Evolutionary conservation across 2,113 vertebrate species (phyloP), one percentile per base, ranked within the genome.

Genomic region (Muntiacus reevesi): DNA sequence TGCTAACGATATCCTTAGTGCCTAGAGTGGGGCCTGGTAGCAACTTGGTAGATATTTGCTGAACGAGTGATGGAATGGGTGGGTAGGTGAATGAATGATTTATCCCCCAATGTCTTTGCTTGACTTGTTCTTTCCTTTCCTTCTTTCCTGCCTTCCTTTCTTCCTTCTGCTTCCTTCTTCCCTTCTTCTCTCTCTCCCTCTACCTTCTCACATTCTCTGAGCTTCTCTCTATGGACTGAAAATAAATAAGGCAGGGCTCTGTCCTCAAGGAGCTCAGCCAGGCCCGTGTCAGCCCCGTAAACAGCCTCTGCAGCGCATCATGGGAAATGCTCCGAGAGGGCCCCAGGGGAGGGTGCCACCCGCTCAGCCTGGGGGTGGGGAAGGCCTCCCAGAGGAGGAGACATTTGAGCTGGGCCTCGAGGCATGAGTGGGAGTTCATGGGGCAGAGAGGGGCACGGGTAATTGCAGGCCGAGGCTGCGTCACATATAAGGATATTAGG

Each of bases 231-330:
- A 6, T n/a, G 89, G 43, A 52, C 92, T 54, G 78, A 94, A 97
- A 94, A 96, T 96, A 95, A 96, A 95, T 89, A 96, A 93, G 67
- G 27, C 47, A n/a, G 64, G 87, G 60, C 59, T 87, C 43, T 84
- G 59, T 88, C 64, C 91, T 96, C 62, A 97, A 98, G 95, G 87
- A 97, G 59, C 84, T 90, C 84, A 62, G 81, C 88, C 96, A 97
- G 71, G 79, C 86, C 92, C 11, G 8, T 92, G 21, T 79, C 81
- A 60, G 47, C 47, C 19, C 52, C 1, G 33, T 91, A 95, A 97
- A 95, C 50, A 97, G 91, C n/a, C n/a, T 89, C 52, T 60, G 52
- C 1, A 15, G 17, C 2, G 54, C 90, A 91, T 62, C 55, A 60
- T 62, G 71, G 91, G 91, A 94, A 60, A 60, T 64, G 52, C 85